Percentiles rank a stretch among this genome's conserved stretches.
phyloP scores from a whole-genome alignment of 2,888 invertebrate species.

The Drosophila picticornis region DNA sequence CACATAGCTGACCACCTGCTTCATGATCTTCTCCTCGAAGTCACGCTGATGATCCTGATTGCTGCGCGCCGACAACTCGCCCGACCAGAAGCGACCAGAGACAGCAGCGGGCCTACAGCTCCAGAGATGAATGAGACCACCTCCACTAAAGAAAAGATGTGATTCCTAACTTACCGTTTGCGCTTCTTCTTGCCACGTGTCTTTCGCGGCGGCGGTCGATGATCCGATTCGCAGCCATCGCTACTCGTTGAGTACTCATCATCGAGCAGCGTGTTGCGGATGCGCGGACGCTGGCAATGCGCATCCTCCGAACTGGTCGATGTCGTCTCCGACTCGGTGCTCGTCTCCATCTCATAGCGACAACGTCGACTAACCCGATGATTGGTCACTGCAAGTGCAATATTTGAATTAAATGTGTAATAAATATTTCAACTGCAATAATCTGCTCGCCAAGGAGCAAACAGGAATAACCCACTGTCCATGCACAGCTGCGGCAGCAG shows the following conservation, averaged over 20 bases:
- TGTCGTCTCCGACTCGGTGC: conserved; percentile 82
- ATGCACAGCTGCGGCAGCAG: conserved; percentile 82
- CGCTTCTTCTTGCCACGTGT: conserved; percentile 66
- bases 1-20: conserved; percentile 84
- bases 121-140: background rate
- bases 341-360: conserved; percentile 77
- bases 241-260: conserved; percentile 82
- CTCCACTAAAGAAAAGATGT: background rate
- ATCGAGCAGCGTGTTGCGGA: conserved; percentile 49
- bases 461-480: conserved; percentile 58
- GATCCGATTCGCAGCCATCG: conserved; percentile 85
- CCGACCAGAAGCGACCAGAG: conserved; percentile 90
- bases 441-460: background rate
- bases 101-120: conserved; percentile 71
- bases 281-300: conserved; percentile 48
- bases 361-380: conserved; percentile 69
- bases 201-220: conserved; percentile 68
- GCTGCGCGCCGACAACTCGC: conserved; percentile 91
- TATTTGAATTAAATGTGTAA: background rate
- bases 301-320: conserved; percentile 76
- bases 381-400: conserved; percentile 60
- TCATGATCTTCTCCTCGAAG: conserved; percentile 91
- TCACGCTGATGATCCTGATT: conserved; percentile 95
- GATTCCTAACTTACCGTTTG: conserved; percentile 49
- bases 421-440: background rate